Evolutionary conservation across 2,888 invertebrate genomes (phyloP).

Genomic region (Lasioglossum calceatum): DNA sequence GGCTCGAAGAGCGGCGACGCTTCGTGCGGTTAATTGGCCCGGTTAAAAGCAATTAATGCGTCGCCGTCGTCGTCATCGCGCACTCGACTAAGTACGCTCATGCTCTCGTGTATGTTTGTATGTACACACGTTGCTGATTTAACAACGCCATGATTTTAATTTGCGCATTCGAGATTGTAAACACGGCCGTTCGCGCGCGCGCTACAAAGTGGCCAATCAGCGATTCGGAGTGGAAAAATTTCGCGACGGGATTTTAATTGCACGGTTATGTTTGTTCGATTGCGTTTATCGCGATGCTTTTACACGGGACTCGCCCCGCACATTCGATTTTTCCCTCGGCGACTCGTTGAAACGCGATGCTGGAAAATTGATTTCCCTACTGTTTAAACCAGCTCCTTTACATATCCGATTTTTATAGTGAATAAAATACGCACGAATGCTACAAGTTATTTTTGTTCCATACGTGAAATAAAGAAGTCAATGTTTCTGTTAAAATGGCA

Average conservation of each 20-base stretch:
- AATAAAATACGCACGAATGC: no score
- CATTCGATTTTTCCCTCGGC: not conserved
- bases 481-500: no score
- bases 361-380: no score
- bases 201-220: not conserved
- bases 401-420: no score
- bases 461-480: no score
- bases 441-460: no score
- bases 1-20: slow-evolving; percentile 10
- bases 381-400: no score
- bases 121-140: slow-evolving; percentile 10
- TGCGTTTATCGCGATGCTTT: not conserved
- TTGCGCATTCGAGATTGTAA: slow-evolving; percentile 25
- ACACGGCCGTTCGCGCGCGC: slow-evolving; percentile 19
- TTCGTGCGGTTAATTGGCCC: slow-evolving; percentile 45
- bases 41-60: slow-evolving; percentile 59
- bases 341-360: no score
- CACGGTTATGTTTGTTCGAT: slow-evolving; percentile 8
- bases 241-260: slow-evolving; percentile 14
- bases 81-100: not conserved
- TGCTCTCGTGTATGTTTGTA: not conserved
- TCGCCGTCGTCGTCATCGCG: slow-evolving; percentile 23
- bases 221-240: slow-evolving; percentile 18
- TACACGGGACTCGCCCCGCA: not conserved
- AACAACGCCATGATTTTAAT: slow-evolving; percentile 33